phyloP scores from a whole-genome alignment of 2,113 vertebrate genomes.

The Equus quagga region DNA sequence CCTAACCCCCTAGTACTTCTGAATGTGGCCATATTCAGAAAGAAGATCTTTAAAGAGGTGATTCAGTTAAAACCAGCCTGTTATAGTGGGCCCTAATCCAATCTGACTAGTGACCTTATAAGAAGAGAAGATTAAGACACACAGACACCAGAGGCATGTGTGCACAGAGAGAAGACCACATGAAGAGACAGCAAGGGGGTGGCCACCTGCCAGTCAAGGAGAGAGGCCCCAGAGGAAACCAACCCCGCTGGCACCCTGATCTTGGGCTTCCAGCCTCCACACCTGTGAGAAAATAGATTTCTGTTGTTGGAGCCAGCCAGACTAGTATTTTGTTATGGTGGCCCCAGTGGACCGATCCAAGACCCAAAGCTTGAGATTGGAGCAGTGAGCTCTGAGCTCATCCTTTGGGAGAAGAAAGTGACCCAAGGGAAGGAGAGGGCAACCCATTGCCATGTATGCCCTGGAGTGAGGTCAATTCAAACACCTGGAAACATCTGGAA shows the following conservation, averaged over 20 bases:
- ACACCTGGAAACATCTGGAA: not conserved
- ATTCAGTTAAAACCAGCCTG: not conserved
- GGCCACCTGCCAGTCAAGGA: not conserved
- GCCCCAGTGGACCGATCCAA: not conserved
- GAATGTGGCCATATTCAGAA: not conserved
- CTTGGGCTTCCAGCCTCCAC: not conserved
- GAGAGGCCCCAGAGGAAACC: not conserved
- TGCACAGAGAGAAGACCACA: no score
- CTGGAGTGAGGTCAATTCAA: not conserved
- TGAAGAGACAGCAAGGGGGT: not conserved
- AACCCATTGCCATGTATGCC: not conserved
- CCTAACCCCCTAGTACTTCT: not conserved
- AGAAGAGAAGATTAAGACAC: not conserved
- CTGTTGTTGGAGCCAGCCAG: not conserved
- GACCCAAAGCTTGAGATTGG: not conserved
- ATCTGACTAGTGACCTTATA: not conserved
- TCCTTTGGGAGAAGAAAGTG: not conserved
- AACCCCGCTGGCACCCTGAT: fast-evolving
- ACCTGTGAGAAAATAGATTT: not conserved
- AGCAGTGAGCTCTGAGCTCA: not conserved
- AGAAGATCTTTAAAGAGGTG: not conserved
- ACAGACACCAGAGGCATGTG: fast-evolving
- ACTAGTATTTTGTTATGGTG: not conserved
- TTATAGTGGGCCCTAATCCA: not conserved
- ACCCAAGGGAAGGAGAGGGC: not conserved